phyloP scores from a whole-genome alignment of 2,797 vertebrate species.

The Furcifer pardalis region DNA sequence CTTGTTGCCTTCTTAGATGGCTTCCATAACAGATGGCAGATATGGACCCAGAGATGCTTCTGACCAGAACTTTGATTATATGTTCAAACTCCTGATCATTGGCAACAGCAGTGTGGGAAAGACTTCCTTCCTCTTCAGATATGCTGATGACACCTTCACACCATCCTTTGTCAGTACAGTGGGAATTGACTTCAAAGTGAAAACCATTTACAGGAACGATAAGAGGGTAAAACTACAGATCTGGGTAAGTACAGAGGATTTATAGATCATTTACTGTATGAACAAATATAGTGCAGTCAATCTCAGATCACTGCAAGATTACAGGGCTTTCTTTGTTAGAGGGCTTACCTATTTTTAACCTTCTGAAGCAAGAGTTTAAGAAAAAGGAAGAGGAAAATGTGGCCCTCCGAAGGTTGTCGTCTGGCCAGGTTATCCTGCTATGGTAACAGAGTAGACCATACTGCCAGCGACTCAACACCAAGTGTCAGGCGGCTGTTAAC shows the following conservation, averaged over 20 bases:
- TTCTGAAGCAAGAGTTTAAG: no score
- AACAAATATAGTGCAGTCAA: not conserved
- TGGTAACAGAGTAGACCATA: no score
- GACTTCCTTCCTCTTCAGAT: constrained; percentile 95
- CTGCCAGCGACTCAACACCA: no score
- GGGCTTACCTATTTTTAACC: not conserved
- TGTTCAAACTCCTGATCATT: constrained; percentile 98
- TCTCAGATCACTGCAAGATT: not conserved
- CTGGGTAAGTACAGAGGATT: constrained; percentile 83
- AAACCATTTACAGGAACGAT: constrained; percentile 95
- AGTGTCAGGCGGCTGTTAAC: no score
- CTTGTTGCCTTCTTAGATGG: constrained; percentile 85
- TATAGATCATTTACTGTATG: not conserved
- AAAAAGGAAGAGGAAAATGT: not conserved
- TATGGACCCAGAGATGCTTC: constrained; percentile 91
- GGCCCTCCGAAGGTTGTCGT: not conserved
- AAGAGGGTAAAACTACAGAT: constrained; percentile 97
- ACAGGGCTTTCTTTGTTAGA: not conserved
- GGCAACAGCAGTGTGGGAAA: constrained; percentile 98
- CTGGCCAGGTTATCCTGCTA: no score
- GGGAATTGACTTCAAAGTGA: constrained; percentile 98
- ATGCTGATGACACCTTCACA: constrained; percentile 95
- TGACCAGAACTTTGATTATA: constrained; percentile 98
- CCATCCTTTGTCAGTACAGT: constrained; percentile 96
- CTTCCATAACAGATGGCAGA: constrained; percentile 91